These are phyloP conservation scores for Agrochola lota DNA, from an alignment of 2,888 invertebrate genomes.

Conservation along the genomic window DNA sequence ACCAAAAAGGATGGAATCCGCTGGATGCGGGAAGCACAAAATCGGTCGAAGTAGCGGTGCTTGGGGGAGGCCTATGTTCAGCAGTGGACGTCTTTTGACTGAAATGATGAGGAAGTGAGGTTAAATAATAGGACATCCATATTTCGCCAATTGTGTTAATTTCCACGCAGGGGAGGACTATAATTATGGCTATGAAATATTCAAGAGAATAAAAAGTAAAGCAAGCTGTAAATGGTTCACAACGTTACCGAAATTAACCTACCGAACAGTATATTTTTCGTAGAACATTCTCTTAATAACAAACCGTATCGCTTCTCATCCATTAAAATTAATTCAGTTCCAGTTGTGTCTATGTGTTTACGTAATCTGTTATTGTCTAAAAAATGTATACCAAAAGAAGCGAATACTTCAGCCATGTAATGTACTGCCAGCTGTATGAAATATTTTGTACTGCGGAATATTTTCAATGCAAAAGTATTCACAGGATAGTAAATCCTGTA, in stretches of 20 bases:
- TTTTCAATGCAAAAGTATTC: neutral
- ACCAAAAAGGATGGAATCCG: too few relatives aligned
- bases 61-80: too few relatives aligned
- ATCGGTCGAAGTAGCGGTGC: too few relatives aligned
- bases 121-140: neutral
- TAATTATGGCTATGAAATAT: neutral
- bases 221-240: neutral
- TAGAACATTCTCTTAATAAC: slow-evolving; percentile 37
- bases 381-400: neutral
- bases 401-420: neutral
- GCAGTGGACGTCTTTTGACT: too few relatives aligned
- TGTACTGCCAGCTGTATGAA: neutral
- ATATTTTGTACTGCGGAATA: neutral
- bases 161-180: neutral
- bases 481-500: too few relatives aligned
- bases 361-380: slow-evolving; percentile 14
- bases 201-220: neutral
- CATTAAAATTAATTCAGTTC: slow-evolving; percentile 21
- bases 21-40: too few relatives aligned
- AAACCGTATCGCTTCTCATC: slow-evolving; percentile 32
- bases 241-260: neutral
- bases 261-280: neutral
- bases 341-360: slow-evolving; percentile 14
- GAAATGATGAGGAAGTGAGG: too few relatives aligned
- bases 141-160: neutral